These are phyloP conservation scores for Gerris lacustris DNA, from an alignment of 2,888 invertebrate genomes.

Conservation along the genomic window DNA sequence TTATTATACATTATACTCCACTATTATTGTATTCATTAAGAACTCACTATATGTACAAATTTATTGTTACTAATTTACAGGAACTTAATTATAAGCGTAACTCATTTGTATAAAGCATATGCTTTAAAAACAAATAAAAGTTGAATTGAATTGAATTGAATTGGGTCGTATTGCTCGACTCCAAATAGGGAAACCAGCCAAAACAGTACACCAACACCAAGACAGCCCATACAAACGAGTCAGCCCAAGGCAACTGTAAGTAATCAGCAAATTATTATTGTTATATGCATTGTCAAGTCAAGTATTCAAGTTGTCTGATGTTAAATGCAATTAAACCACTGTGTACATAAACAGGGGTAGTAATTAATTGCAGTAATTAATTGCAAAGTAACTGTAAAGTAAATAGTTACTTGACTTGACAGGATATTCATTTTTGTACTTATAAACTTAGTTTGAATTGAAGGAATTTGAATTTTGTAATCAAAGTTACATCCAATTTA, in stretches of 20 bases:
- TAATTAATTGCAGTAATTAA: neutral
- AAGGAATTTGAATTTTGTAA: neutral
- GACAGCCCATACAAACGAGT: neutral
- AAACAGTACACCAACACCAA: no score
- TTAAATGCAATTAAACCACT: neutral
- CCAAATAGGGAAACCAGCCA: neutral
- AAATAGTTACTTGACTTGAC: constrained; percentile 1
- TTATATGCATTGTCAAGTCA: neutral
- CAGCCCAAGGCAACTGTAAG: neutral
- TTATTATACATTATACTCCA: no score
- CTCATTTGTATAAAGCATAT: no score
- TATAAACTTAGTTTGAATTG: neutral
- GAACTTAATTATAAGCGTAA: no score
- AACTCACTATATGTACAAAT: no score
- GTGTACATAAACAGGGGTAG: neutral
- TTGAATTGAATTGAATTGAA: no score
- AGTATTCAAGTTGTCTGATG: neutral
- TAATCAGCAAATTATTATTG: neutral
- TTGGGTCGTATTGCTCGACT: neutral
- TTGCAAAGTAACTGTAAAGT: neutral
- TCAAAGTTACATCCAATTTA: neutral
- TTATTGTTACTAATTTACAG: no score
- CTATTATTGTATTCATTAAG: no score
- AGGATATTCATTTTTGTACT: neutral
- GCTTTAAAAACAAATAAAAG: no score